Evolutionary conservation across 2,797 vertebrate species (phyloP).

Genomic region (Amazona ochrocephala): DNA sequence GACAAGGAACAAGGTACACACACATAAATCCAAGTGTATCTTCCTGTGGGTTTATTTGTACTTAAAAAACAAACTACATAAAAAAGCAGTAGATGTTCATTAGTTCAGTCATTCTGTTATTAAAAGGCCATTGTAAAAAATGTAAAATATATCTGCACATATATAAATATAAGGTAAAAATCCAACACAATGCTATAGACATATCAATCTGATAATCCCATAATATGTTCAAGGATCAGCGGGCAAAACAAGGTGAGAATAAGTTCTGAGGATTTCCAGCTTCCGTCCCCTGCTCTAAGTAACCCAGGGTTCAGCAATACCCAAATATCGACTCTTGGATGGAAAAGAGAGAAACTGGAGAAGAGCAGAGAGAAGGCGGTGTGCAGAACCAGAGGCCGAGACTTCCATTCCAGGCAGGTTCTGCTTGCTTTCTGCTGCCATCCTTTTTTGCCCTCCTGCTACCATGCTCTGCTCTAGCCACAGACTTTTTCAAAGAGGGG

Average conservation of each 20-base stretch:
- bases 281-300: not conserved
- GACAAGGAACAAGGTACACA: not conserved
- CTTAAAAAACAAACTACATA: not conserved
- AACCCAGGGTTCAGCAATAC: not conserved
- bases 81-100: not conserved
- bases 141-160: not conserved
- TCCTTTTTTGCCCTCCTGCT: not conserved
- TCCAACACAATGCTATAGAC: not conserved
- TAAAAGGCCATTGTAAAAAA: too few species aligned
- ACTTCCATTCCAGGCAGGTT: not conserved
- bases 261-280: not conserved
- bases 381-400: not conserved
- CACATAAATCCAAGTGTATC: not conserved
- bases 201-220: not conserved
- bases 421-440: not conserved
- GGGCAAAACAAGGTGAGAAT: not conserved
- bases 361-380: not conserved
- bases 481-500: not conserved
- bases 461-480: not conserved
- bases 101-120: not conserved
- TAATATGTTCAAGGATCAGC: not conserved
- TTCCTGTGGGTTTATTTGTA: not conserved
- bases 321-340: not conserved
- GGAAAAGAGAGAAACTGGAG: not conserved
- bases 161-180: not conserved